Evolutionary conservation across 2,797 vertebrate genomes (phyloP).

Genomic region (Darevskia mixta): DNA sequence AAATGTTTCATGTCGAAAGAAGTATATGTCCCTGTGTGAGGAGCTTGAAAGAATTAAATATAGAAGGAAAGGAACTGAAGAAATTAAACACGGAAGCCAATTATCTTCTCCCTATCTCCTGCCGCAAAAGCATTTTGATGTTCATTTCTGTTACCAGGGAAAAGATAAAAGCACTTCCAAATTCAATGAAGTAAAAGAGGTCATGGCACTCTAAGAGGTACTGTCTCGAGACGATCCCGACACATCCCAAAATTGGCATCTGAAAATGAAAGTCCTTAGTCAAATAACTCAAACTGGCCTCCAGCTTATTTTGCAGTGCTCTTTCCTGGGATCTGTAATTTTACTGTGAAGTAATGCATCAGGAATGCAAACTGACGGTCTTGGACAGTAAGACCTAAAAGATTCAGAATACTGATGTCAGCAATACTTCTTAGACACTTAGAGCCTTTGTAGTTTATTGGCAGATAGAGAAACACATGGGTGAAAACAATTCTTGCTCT

Average conservation of each 20-base stretch:
- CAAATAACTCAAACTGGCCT: slow-evolving; percentile 18
- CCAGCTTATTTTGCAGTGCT: neutral
- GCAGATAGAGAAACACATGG: neutral
- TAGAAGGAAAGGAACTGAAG: slow-evolving; percentile 4
- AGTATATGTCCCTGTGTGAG: neutral
- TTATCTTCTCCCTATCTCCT: slow-evolving; percentile 43
- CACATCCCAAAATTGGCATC: neutral
- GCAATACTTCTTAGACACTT: neutral
- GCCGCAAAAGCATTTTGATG: slow-evolving; percentile 11
- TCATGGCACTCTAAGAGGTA: slow-evolving; percentile 29
- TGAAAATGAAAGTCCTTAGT: slow-evolving; percentile 13
- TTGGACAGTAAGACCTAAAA: rapidly evolving
- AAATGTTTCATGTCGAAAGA: slow-evolving; percentile 4
- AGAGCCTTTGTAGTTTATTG: neutral
- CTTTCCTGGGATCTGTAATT: neutral
- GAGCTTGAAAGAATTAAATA: slow-evolving; percentile 15
- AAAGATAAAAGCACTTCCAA: slow-evolving; percentile 44
- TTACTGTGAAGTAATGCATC: slow-evolving; percentile 17
- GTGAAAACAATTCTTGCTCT: neutral
- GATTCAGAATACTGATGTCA: neutral
- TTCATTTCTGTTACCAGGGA: slow-evolving; percentile 29
- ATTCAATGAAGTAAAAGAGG: slow-evolving; percentile 52
- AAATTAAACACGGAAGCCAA: slow-evolving; percentile 22
- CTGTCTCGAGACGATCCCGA: neutral
- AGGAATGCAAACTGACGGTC: neutral